These are phyloP conservation scores for Ylistrum balloti DNA, from an alignment of 1,140 invertebrate species.

Conservation along the genomic window DNA sequence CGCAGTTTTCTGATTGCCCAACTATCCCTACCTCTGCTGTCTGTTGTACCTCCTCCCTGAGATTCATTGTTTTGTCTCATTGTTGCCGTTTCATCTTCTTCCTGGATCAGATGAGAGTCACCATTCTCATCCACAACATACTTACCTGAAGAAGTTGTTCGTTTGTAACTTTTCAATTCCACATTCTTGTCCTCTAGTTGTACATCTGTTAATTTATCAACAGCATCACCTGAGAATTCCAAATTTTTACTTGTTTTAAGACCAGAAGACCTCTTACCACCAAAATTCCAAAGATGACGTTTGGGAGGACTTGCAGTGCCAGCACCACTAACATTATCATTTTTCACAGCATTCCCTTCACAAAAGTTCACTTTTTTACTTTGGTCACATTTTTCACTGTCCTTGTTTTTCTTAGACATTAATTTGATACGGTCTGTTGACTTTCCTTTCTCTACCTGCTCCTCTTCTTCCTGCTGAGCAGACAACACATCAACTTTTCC, in stretches of 20 bases:
- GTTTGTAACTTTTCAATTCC: constrained; percentile 20
- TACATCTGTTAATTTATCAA: not conserved
- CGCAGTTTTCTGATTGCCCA: constrained; percentile 65
- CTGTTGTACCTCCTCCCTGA: constrained; percentile 27
- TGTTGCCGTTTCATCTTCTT: not conserved
- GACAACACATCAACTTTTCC: not conserved
- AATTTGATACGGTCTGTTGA: constrained; percentile 18
- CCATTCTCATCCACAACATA: constrained; percentile 11
- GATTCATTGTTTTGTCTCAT: not conserved
- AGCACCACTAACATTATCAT: not conserved
- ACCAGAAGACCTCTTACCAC: not conserved
- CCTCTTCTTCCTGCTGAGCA: not conserved
- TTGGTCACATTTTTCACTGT: not conserved
- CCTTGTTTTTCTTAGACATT: constrained; percentile 16
- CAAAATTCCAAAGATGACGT: not conserved
- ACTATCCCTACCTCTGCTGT: constrained; percentile 53
- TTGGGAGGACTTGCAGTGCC: not conserved
- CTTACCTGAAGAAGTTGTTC: not conserved
- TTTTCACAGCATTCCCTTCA: not conserved
- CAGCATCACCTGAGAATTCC: not conserved
- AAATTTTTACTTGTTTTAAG: not conserved
- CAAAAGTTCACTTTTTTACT: not conserved
- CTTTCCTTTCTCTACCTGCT: not conserved
- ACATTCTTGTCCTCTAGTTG: not conserved
- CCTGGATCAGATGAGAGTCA: not conserved